Evolutionary conservation across 2,888 invertebrate genomes (phyloP), one percentile per base, ranked within the genome.

Genomic region (Himalopsyche japonica): DNA sequence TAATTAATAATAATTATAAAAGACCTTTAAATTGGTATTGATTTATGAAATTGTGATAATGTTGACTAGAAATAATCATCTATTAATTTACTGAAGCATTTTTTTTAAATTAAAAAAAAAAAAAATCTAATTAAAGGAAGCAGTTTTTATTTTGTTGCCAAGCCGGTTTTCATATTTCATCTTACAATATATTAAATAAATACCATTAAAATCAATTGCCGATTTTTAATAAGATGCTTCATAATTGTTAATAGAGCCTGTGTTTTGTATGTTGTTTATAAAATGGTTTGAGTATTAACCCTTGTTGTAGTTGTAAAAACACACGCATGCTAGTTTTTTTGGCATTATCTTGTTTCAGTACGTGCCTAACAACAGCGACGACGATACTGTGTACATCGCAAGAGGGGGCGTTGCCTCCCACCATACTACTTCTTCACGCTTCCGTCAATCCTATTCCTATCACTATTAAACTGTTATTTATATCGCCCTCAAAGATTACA

Each of bases 321-420:
- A 20, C 57, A 57, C 81, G 84, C 84, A 84, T 84, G 84, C 81
- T 34, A 64, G 30, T 79, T 57, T 84, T 80, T 84, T 81, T 84
- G 78, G 84, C 81, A 84, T 84, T 84, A 78, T 84, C 78, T 84
- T 84, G 84, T 84, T 84, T 84, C 84, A 84, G 84, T 84, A 84
- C 43, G 57, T 79, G 43, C 64, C 81, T 84, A 81, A 84, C 78
- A 30, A 24, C 57, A 83, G 49, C 27, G 84, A 78, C 18, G 84
- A 57, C 43, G 64, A 81, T 70, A 76, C 81, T 81, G 12, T 34
- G 76, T 78, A 81, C 43, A 57, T n/a, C 48, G 79, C 82, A 79
- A 86, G 81, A 83, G 81, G 78, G 86, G 84, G 77, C 81, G 83
- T 84, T 83, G 84, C 81, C 84, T 82, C 84, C 70, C 82, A 80